Conservation (phyloP, 2,888 invertebrate genomes). For the Meloe dianella region DNA sequence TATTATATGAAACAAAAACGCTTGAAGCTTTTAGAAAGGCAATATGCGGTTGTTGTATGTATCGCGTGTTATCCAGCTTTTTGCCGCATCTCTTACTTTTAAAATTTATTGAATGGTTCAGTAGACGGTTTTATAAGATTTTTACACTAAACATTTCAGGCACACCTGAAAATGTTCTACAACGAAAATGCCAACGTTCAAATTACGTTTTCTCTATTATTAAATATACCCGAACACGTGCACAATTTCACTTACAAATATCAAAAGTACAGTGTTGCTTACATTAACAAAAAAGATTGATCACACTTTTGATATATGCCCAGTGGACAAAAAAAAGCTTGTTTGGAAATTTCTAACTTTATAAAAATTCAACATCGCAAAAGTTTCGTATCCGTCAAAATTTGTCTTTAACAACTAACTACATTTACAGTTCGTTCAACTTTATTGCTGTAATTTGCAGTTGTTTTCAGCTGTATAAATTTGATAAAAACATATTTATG, state of each 20-base stretch:
- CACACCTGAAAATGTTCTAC: neutral
- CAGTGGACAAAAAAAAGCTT: no score
- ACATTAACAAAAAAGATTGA: no score
- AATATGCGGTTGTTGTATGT: neutral
- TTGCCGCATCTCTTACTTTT: neutral
- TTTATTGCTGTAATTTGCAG: no score
- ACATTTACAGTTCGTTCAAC: no score
- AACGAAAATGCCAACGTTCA: neutral
- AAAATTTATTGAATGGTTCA: conserved; percentile 1
- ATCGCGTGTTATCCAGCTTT: neutral
- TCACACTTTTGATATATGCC: no score
- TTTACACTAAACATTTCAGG: neutral
- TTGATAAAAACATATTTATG: no score
- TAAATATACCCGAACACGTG: neutral
- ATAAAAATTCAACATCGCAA: neutral
- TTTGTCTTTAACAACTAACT: no score
- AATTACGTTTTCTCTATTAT: neutral
- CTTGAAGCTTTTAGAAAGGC: neutral
- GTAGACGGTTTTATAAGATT: neutral
- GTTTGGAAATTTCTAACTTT: neutral
- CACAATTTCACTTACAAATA: no score
- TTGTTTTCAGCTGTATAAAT: no score
- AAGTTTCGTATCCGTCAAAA: no score
- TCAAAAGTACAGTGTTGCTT: no score
- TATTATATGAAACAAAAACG: neutral